phyloP scores from a whole-genome alignment of 2,113 vertebrate genomes.

The Aythya baeri region DNA sequence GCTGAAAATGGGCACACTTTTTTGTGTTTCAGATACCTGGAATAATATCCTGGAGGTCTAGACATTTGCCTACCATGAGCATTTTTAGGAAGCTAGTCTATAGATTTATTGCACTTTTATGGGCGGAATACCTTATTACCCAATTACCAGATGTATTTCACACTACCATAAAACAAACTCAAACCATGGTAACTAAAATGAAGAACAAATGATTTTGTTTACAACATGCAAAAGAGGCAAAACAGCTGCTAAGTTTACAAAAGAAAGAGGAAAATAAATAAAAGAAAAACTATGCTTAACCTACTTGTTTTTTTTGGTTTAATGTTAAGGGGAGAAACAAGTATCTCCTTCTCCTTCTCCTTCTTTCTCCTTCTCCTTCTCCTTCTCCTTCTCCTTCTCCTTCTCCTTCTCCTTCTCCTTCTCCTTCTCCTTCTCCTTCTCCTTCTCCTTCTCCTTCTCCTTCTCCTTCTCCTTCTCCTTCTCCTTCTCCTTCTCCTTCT shows the following conservation, averaged over 20 bases:
- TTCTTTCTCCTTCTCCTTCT: too few relatives aligned
- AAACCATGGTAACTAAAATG: background rate
- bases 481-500: too few relatives aligned
- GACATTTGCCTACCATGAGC: background rate
- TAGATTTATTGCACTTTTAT: background rate
- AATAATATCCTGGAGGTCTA: background rate
- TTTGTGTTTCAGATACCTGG: background rate
- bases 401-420: too few relatives aligned
- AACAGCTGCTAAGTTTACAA: background rate
- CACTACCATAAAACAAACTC: background rate
- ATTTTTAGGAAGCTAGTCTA: background rate
- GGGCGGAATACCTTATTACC: background rate
- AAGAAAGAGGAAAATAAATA: rapidly evolving
- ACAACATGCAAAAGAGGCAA: background rate
- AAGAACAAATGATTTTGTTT: background rate
- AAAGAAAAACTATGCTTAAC: background rate
- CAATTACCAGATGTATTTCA: background rate
- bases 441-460: too few relatives aligned
- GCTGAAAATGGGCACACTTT: rapidly evolving
- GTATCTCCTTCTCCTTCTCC: rapidly evolving
- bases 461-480: too few relatives aligned
- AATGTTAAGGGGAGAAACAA: background rate
- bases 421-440: too few relatives aligned
- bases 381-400: too few relatives aligned
- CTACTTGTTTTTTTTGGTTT: background rate